phyloP scores from a whole-genome alignment of 2,113 vertebrate genomes.

The Heloderma charlesbogerti region DNA sequence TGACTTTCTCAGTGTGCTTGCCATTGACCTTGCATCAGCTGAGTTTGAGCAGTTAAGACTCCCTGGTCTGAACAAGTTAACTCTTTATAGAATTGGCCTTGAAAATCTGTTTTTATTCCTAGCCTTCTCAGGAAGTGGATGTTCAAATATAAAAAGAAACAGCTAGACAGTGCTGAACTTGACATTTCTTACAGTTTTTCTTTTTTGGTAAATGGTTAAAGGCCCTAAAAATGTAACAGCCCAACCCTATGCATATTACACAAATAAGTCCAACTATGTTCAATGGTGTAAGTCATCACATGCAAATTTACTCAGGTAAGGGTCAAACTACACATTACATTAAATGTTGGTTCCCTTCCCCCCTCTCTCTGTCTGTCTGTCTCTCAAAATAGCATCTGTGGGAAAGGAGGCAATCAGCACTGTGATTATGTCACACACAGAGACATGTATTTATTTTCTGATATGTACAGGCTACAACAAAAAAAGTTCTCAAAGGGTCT shows the following conservation, averaged over 20 bases:
- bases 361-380: no score
- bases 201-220: slow-evolving; percentile 28
- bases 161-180: background rate
- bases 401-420: background rate
- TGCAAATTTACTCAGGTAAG: background rate
- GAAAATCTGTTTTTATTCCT: slow-evolving; percentile 32
- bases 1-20: slow-evolving; percentile 53
- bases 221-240: slow-evolving; percentile 38
- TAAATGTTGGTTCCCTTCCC: background rate
- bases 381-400: background rate
- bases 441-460: no score
- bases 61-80: slow-evolving; percentile 47
- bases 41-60: slow-evolving; percentile 35
- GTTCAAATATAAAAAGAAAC: slow-evolving; percentile 19
- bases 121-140: background rate
- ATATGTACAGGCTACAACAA: no score
- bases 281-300: background rate
- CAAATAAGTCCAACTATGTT: background rate
- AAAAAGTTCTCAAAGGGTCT: no score
- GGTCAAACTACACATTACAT: background rate
- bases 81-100: slow-evolving; percentile 41
- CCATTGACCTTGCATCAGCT: slow-evolving; percentile 58
- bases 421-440: background rate
- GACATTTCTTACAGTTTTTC: background rate
- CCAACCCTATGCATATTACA: background rate